Conservation (phyloP, 2,113 vertebrate genomes). For the Paratilapia polleni region DNA sequence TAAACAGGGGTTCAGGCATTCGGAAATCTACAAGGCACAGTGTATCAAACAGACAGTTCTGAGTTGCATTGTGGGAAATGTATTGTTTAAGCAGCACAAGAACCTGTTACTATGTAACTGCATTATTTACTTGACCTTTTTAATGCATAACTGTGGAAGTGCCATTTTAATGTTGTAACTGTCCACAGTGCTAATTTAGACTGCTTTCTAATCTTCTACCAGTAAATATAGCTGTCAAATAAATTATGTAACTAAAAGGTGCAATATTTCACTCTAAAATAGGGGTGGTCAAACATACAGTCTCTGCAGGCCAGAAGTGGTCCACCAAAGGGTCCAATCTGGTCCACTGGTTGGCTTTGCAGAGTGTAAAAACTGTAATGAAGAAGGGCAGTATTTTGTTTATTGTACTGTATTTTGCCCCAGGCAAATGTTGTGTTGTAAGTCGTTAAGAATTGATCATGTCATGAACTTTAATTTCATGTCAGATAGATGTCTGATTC, state of each 20-base stretch:
- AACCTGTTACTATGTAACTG: not conserved
- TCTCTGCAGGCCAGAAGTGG: too few relatives aligned
- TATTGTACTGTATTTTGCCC: not conserved
- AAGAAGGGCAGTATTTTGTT: too few relatives aligned
- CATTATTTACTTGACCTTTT: not conserved
- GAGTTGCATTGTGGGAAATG: conserved; percentile 6
- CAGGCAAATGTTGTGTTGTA: not conserved
- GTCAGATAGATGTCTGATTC: not conserved
- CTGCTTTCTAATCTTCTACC: not conserved
- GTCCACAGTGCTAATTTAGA: not conserved
- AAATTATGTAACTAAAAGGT: not conserved
- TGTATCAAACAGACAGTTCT: not conserved
- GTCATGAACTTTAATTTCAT: not conserved
- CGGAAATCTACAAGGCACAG: not conserved
- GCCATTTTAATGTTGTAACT: not conserved
- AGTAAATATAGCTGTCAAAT: not conserved
- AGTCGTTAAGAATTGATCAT: not conserved
- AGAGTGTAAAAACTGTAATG: too few relatives aligned
- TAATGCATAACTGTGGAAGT: not conserved
- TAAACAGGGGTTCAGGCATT: not conserved
- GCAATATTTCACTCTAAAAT: not conserved
- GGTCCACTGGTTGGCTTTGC: too few relatives aligned
- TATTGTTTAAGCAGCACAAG: not conserved
- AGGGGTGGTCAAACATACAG: not conserved
- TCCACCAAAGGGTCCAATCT: too few relatives aligned